phyloP scores from a whole-genome alignment of 2,113 vertebrate species.

The Podarcis muralis region DNA sequence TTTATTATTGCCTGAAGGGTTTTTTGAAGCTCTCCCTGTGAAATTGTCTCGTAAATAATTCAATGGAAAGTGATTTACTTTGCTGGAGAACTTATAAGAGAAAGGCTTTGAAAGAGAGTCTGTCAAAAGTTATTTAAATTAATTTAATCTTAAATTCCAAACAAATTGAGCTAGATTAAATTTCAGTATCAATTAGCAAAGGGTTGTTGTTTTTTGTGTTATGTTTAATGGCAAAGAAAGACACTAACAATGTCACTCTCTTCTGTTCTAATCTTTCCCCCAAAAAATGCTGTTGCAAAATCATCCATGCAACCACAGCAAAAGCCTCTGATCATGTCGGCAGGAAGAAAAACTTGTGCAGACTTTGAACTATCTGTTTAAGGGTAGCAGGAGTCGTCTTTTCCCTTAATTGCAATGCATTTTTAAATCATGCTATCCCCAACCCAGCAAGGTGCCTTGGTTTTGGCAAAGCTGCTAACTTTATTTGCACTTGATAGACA shows the following conservation, averaged over 20 bases:
- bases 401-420: not conserved
- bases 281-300: constrained; percentile 24
- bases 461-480: not conserved
- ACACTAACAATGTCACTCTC: not conserved
- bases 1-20: constrained; percentile 74
- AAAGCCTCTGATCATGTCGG: constrained; percentile 35
- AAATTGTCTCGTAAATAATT: constrained; percentile 76
- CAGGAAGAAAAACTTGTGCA: constrained; percentile 9
- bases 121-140: constrained; percentile 67
- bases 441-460: not conserved
- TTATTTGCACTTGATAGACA: constrained; percentile 2
- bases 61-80: constrained; percentile 71
- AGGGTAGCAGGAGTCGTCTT: not conserved
- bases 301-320: not conserved
- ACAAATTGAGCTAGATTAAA: constrained; percentile 64
- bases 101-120: constrained; percentile 54
- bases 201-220: constrained; percentile 25
- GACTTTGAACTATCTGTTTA: constrained; percentile 34
- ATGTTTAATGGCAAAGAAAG: not conserved
- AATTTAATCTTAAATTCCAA: constrained; percentile 63
- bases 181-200: constrained; percentile 66
- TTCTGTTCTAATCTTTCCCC: not conserved
- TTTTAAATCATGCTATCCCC: not conserved
- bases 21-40: constrained; percentile 71
- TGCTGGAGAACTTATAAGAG: constrained; percentile 50